phyloP scores from a whole-genome alignment of 2,113 vertebrate species.

The Sporophila hypoxantha region DNA sequence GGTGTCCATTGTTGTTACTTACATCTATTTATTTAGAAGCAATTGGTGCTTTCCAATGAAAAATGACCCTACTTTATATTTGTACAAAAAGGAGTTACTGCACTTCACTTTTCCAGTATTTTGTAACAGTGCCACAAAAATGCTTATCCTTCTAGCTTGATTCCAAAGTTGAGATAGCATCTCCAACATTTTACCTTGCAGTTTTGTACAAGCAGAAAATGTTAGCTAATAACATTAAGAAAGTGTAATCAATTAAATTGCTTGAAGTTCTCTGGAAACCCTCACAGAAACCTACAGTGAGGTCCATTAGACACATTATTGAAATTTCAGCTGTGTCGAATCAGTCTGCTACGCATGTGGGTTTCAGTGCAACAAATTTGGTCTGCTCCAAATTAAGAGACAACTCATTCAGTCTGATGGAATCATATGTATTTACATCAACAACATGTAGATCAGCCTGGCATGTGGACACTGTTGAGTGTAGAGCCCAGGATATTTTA shows the following conservation, averaged over 20 bases:
- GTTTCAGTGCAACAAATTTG: neutral
- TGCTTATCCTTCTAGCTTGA: neutral
- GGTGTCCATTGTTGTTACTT: neutral
- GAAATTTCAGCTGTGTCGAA: neutral
- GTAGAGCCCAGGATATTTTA: neutral
- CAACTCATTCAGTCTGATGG: neutral
- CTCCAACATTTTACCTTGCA: neutral
- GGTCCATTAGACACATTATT: neutral
- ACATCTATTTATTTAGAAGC: neutral
- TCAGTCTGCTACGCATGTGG: neutral
- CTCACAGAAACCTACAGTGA: neutral
- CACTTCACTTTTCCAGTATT: neutral
- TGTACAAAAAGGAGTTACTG: neutral
- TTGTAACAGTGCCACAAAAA: neutral
- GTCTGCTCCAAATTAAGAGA: neutral
- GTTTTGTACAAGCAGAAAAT: neutral
- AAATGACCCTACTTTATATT: neutral
- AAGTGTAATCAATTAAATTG: neutral
- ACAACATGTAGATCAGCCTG: neutral
- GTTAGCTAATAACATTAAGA: neutral
- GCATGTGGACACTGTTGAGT: neutral
- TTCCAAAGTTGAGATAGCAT: neutral
- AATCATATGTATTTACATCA: accelerated
- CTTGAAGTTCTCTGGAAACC: neutral
- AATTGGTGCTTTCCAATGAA: neutral